A percentile compares a stretch with the other conserved stretches of the same genome.
These are phyloP conservation scores for Colletes collaris DNA, from an alignment of 2,888 invertebrate genomes.

Conservation along the genomic window DNA sequence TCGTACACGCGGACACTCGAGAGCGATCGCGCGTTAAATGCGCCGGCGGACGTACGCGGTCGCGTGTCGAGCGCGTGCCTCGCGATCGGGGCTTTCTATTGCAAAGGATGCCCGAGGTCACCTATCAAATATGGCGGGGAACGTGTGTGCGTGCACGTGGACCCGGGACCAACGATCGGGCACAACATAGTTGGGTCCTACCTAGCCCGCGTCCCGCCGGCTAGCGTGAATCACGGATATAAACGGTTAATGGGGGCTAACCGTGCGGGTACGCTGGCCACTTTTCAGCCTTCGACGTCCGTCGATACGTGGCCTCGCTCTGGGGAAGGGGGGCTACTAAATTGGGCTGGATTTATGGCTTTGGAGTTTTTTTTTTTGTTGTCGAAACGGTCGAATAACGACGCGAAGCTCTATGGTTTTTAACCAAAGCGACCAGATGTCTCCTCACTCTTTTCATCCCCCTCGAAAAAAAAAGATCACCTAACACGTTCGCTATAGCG, in stretches of 20 bases:
- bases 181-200: slow-evolving; percentile 34
- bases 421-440: too few relatives aligned
- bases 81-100: slow-evolving; percentile 41
- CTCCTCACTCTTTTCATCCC: too few relatives aligned
- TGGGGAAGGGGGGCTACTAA: neutral
- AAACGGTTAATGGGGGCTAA: slow-evolving; percentile 55
- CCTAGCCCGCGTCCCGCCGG: slow-evolving; percentile 36
- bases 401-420: too few relatives aligned
- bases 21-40: slow-evolving; percentile 82
- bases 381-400: too few relatives aligned
- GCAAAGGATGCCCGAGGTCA: slow-evolving; percentile 39
- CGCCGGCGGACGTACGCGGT: slow-evolving; percentile 77
- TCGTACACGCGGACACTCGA: slow-evolving; percentile 72
- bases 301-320: slow-evolving; percentile 1
- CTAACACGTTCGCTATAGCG: too few relatives aligned
- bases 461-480: too few relatives aligned
- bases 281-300: slow-evolving; percentile 55
- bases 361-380: too few relatives aligned
- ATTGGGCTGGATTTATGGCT: too few relatives aligned
- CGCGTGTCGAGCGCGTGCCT: slow-evolving; percentile 79
- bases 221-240: slow-evolving; percentile 68
- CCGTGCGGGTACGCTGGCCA: slow-evolving; percentile 54
- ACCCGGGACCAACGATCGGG: neutral
- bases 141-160: neutral
- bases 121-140: slow-evolving; percentile 11